Evolutionary conservation across 1,140 invertebrate genomes (phyloP).

Genomic region (Nilaparvata lugens): DNA sequence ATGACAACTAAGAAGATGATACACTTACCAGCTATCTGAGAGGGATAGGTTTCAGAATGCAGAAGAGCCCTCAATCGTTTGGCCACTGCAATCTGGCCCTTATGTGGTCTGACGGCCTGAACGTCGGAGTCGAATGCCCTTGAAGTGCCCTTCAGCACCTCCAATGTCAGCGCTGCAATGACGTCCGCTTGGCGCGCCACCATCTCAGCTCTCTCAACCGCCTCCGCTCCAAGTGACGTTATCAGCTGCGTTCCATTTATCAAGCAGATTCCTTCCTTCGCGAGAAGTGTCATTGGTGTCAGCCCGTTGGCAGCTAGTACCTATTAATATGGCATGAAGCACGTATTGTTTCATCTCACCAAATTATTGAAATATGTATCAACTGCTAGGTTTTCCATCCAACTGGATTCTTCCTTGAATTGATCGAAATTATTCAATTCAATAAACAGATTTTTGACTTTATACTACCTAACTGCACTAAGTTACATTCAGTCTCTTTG

Average conservation of each 20-base stretch:
- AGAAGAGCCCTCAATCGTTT: slow-evolving; percentile 42
- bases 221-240: slow-evolving; percentile 58
- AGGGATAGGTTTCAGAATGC: slow-evolving; percentile 57
- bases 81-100: slow-evolving; percentile 56
- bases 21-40: slow-evolving; percentile 55
- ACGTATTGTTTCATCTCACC: slow-evolving; percentile 41
- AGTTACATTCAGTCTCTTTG: no score
- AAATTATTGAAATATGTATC: neutral
- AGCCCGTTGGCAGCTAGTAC: slow-evolving; percentile 31
- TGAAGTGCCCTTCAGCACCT: slow-evolving; percentile 63
- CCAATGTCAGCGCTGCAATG: slow-evolving; percentile 51
- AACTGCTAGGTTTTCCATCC: no score
- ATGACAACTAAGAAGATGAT: no score
- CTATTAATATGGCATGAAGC: slow-evolving; percentile 41
- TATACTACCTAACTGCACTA: no score
- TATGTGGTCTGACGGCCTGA: slow-evolving; percentile 55
- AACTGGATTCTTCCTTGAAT: no score
- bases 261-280: slow-evolving; percentile 63
- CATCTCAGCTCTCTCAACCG: slow-evolving; percentile 54
- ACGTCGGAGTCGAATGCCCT: slow-evolving; percentile 61
- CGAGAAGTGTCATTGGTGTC: slow-evolving; percentile 46
- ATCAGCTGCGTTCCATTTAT: slow-evolving; percentile 72
- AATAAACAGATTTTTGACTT: no score
- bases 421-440: no score
- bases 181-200: slow-evolving; percentile 41